These are phyloP conservation scores for Apistogramma diplotaenia DNA, from an alignment of 2,113 vertebrate genomes.

Conservation along the genomic window DNA sequence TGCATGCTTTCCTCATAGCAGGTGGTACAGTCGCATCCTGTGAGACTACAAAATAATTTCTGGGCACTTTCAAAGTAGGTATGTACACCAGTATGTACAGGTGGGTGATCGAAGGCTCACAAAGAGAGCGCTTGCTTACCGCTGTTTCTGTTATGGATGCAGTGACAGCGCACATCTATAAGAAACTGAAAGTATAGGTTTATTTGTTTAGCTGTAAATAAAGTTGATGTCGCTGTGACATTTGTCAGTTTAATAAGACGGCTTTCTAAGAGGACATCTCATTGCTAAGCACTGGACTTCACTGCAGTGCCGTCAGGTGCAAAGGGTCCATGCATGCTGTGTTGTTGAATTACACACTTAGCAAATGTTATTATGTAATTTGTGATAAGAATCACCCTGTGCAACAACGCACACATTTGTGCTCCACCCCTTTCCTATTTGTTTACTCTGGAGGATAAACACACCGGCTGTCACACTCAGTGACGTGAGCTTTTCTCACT, in stretches of 20 bases:
- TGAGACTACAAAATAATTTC: not conserved
- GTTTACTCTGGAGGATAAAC: conserved; percentile 47
- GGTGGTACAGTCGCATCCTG: not conserved
- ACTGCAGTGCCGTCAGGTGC: not conserved
- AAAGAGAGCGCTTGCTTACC: conserved; percentile 12
- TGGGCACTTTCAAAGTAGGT: conserved; percentile 4
- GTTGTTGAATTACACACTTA: not conserved
- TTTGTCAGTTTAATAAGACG: not conserved
- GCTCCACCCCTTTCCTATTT: conserved; percentile 49
- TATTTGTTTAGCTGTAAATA: not conserved
- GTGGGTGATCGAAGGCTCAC: conserved; percentile 14
- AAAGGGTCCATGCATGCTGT: not conserved
- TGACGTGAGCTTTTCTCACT: conserved; percentile 11
- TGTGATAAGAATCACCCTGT: not conserved
- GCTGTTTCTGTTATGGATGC: conserved; percentile 4
- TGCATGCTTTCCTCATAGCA: conserved; percentile 13
- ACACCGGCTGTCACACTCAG: conserved; percentile 1
- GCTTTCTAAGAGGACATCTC: not conserved
- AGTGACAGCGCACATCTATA: not conserved
- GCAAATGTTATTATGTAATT: not conserved
- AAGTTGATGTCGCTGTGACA: not conserved
- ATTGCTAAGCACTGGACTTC: not conserved
- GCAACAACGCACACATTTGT: not conserved
- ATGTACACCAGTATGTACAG: conserved; percentile 1
- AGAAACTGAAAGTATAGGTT: not conserved